Evolutionary conservation across 23 tunicate genomes (phyloP).

Genomic region (Phallusia fumigata): DNA sequence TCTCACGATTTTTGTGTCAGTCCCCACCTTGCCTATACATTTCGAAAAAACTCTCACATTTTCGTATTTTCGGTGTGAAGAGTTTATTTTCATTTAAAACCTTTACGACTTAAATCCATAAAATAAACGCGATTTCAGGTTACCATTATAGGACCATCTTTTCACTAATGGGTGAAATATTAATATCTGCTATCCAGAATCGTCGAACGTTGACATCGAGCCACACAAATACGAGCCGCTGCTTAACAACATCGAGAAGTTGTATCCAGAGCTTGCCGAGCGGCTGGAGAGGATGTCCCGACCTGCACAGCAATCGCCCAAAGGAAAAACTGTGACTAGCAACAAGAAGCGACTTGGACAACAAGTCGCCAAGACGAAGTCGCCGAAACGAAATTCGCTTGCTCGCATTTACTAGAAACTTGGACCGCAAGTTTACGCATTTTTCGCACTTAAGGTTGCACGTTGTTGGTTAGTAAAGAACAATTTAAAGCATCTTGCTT

Average conservation of each 20-base stretch:
- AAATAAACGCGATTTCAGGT: not conserved
- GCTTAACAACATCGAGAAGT: constrained; percentile 52
- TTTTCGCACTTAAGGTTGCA: not conserved
- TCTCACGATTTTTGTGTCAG: too few relatives aligned
- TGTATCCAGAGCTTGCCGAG: constrained; percentile 75
- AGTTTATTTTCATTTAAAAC: too few relatives aligned
- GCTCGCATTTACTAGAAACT: constrained; percentile 8
- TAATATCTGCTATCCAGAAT: constrained; percentile 37
- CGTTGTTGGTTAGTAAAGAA: not conserved
- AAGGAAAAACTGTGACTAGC: constrained; percentile 56
- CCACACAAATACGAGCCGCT: constrained; percentile 81
- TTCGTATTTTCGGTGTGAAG: too few relatives aligned
- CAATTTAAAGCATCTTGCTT: not conserved
- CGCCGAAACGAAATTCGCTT: constrained; percentile 76
- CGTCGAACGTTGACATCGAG: constrained; percentile 37
- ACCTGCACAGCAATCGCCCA: constrained; percentile 56
- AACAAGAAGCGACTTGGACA: constrained; percentile 37
- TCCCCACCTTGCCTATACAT: too few relatives aligned
- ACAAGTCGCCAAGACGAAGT: constrained; percentile 47
- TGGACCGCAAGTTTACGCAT: not conserved
- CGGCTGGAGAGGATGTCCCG: constrained; percentile 65
- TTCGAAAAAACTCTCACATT: too few relatives aligned
- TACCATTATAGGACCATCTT: not conserved
- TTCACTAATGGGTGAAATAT: too few relatives aligned
- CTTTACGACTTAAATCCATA: too few relatives aligned